phyloP scores from a whole-genome alignment of 1,140 invertebrate genomes.

The Cecropterus lyciades region DNA sequence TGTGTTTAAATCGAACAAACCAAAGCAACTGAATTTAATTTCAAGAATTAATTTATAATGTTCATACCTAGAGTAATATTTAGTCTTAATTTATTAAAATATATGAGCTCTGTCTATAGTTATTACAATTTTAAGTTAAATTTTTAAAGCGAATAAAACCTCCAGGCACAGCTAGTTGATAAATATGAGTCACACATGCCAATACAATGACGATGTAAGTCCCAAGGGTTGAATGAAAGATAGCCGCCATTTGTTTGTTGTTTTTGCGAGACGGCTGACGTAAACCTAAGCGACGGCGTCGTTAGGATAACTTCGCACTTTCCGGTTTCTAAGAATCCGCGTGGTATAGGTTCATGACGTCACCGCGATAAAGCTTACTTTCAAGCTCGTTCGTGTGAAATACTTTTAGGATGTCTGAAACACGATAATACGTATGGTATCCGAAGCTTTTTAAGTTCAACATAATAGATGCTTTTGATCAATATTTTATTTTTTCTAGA shows the following conservation, averaged over 20 bases:
- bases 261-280: conserved; percentile 32
- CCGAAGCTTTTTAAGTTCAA: too few species aligned
- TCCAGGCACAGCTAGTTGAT: too few species aligned
- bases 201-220: conserved; percentile 48
- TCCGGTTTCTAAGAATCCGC: conserved; percentile 30
- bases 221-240: conserved; percentile 62
- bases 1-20: too few species aligned
- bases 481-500: neutral
- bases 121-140: too few species aligned
- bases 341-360: conserved; percentile 23
- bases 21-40: too few species aligned
- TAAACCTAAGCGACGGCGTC: conserved; percentile 25
- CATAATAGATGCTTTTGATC: too few species aligned
- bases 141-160: too few species aligned
- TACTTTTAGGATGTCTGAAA: neutral
- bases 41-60: too few species aligned
- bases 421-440: too few species aligned
- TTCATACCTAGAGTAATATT: too few species aligned
- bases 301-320: conserved; percentile 27
- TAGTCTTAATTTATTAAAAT: too few species aligned
- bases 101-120: too few species aligned
- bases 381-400: neutral
- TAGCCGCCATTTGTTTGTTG: conserved; percentile 42
- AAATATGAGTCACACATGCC: conserved; percentile 53
- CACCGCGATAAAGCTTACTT: conserved; percentile 21